Evolutionary conservation across 2,888 invertebrate species (phyloP).

Genomic region (Scaptomyza tumidula): DNA sequence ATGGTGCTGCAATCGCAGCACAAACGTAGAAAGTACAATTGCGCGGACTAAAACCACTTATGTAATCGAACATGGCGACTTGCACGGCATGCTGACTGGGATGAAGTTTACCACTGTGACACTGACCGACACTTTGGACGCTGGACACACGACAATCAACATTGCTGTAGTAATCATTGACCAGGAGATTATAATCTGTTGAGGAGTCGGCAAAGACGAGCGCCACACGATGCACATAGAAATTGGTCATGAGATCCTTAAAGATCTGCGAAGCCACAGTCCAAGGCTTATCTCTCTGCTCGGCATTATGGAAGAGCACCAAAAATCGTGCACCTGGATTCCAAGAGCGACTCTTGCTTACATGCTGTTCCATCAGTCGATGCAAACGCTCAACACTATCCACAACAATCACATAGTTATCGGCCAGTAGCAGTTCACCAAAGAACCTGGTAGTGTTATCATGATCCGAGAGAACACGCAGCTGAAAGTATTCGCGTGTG

Average conservation of each 20-base stretch:
- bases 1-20: constrained; percentile 85
- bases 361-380: constrained; percentile 59
- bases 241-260: constrained; percentile 64
- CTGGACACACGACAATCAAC: constrained; percentile 70
- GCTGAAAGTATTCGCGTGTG: constrained; percentile 60
- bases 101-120: constrained; percentile 61
- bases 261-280: constrained; percentile 74
- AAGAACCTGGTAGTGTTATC: constrained; percentile 4
- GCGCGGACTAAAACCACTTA: constrained; percentile 79
- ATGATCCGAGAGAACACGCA: constrained; percentile 76
- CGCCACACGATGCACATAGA: constrained; percentile 81
- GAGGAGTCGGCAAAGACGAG: constrained; percentile 76
- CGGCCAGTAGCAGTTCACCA: constrained; percentile 69
- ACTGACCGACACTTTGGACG: constrained; percentile 76
- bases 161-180: constrained; percentile 81
- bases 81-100: constrained; percentile 55
- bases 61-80: constrained; percentile 51
- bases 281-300: constrained; percentile 50
- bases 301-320: constrained; percentile 80
- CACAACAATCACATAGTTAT: constrained; percentile 82
- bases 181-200: constrained; percentile 76
- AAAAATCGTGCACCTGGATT: constrained; percentile 83
- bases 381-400: constrained; percentile 72
- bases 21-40: constrained; percentile 86
- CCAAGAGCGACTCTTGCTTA: constrained; percentile 80